Percentiles rank a stretch among this genome's conserved stretches.
Evolutionary conservation across 2,113 vertebrate species (phyloP).

Genomic region (Eleginops maclovinus): DNA sequence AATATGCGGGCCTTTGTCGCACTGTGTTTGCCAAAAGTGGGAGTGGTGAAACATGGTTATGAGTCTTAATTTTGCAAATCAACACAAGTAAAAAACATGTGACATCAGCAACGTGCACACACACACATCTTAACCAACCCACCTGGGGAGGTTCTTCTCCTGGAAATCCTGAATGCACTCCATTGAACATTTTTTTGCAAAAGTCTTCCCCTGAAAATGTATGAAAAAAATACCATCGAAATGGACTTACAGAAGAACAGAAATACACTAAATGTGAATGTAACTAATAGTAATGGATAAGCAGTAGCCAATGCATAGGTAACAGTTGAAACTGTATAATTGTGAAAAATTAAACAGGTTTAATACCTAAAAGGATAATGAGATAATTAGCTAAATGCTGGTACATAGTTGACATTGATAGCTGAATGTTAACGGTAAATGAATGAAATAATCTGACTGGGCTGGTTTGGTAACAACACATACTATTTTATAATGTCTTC

Average conservation of each 20-base stretch:
- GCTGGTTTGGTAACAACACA: not conserved
- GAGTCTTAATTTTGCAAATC: not conserved
- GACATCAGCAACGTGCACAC: not conserved
- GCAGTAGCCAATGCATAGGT: not conserved
- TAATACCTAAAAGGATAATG: too few relatives aligned
- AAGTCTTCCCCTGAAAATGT: too few relatives aligned
- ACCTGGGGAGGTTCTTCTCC: not conserved
- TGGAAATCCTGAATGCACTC: too few relatives aligned
- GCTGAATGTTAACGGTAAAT: not conserved
- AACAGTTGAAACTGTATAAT: too few relatives aligned
- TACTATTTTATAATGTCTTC: not conserved
- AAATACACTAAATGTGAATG: too few relatives aligned
- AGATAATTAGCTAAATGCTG: not conserved
- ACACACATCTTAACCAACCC: not conserved
- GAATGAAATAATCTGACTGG: not conserved
- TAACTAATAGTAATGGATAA: not conserved
- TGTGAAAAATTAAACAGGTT: too few relatives aligned
- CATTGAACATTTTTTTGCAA: too few relatives aligned
- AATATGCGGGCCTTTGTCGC: not conserved
- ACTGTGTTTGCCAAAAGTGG: not conserved
- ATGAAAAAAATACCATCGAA: too few relatives aligned
- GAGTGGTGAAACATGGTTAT: not conserved
- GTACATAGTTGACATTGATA: not conserved
- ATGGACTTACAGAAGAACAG: too few relatives aligned
- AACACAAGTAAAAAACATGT: not conserved